Evolutionary conservation across 2,113 vertebrate species (phyloP), one percentile per base, ranked within the genome.

Genomic region (Glaucomys volans): DNA sequence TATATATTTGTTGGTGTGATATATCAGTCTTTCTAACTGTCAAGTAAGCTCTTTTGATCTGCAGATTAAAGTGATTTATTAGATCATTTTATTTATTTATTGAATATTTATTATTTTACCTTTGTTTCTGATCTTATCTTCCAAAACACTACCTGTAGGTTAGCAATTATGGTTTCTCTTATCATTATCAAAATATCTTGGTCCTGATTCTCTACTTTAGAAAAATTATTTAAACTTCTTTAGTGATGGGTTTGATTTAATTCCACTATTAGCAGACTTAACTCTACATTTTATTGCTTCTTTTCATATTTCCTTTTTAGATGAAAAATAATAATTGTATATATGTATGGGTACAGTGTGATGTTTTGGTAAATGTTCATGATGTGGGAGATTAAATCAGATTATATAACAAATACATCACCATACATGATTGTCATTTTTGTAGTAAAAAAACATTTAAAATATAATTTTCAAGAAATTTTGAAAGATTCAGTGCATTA

Each of bases 241-340:
- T 54, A 74, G 82, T 87, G 28, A 54, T 57, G 59, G n/a, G 83
- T 79, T 87, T 90, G 26, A 74, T 87, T 90, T 80, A 91, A 57
- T 93, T 69, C 40, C n/a, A 64, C 62, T 86, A 47, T 75, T 66
- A 54, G 22, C 64, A 62, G 37, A 40, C 32, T 90, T 72, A 87
- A n/a, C 28, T n/a, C 59, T 83, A 26, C 18, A 44, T 87, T 95
- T 67, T 28, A 42, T 16, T 18, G 10, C 59, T 90, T 92, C 37
- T 64, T 28, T 74, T 74, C 26, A 26, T 11, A 74, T 40, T 24
- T 11, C 22, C 6, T 72, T 44, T 74, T 42, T 13, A 44, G 28
- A 28, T 72, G 69, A 72, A 22, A 72, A 37, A 40, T 69, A 69
- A 69, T 72, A 72, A 40, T 72, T 72, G 20, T 40, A 22, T 71